Base-by-base conservation (phyloP, 2,113 vertebrate species). In the Lophius piscatorius region DNA sequence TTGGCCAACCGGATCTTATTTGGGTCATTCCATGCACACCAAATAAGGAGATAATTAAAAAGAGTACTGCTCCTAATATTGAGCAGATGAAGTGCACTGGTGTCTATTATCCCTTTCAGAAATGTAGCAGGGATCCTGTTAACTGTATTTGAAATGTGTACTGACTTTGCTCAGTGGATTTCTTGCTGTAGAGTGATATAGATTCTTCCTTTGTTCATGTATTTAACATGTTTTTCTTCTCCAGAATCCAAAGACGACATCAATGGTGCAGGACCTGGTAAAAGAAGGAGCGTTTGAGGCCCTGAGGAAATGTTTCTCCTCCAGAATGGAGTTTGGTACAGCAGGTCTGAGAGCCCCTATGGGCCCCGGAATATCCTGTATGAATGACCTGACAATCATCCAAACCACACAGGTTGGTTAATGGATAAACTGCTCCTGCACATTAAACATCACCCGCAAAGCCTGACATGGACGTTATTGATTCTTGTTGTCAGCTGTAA, bases 301-400 rank as follows among this genome's bases (percentile, higher is more conserved):
- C 45, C 87, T 98, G n/a, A 90, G 86, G 31, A 92, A 89, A 76
- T 94, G 91, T 82, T 98, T 99, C 46, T 90, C 94, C n/a, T 87
- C 91, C 0, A 90, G 94, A 29, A 97, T 99, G 96, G 92, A 94
- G 85, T 99, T 99, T 70, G 97, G 97, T 22, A 99, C 97, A 1
- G 97, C 97, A 0, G 97, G 97, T 5, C 92, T 99, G 26, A 90
- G 96, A 63, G 94, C 95, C 6, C 88, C 93, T 16, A 99, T 99
- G 97, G 97, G 96, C 12, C 86, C 94, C 0, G 97, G 97, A 13
- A 85, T 91, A 47, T 93, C 97, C 58, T 90, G 72, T 26, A 97
- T 99, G 95, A 99, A 98, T 38, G 96, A 98, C 76, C 87, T 99
- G 45, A 99, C 97, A 46, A 93, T 99, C 80, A 98, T 99, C 72